Evolutionary conservation across 2,797 vertebrate species (phyloP).

Genomic region (Urophycis tenuis): DNA sequence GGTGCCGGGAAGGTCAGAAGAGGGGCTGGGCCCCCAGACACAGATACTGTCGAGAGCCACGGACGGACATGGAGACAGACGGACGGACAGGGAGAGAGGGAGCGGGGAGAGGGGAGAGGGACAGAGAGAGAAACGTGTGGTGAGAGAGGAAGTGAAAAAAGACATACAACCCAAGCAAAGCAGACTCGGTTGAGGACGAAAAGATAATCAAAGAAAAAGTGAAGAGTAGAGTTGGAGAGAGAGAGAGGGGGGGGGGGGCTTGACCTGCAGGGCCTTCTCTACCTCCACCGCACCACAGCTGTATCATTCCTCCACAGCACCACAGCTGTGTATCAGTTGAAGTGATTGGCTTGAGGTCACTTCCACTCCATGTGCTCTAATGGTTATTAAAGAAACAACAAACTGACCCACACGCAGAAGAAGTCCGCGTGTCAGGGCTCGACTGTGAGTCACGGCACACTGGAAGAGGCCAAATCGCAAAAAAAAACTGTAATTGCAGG

Average conservation of each 20-base stretch:
- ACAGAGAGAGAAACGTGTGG: no score
- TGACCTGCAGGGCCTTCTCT: conserved; percentile 58
- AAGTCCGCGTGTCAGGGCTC: neutral
- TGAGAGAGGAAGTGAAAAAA: no score
- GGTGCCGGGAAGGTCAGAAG: conserved; percentile 35
- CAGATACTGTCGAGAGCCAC: neutral
- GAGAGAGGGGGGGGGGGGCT: conserved; percentile 1
- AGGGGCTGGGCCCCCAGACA: conserved; percentile 2
- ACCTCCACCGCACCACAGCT: conserved; percentile 50
- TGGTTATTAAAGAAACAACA: neutral
- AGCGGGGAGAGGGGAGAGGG: neutral
- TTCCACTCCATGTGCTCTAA: neutral
- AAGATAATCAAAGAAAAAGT: no score
- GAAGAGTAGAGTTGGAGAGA: neutral
- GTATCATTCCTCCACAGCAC: no score
- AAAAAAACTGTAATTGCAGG: neutral
- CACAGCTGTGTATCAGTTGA: conserved; percentile 36
- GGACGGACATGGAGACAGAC: neutral
- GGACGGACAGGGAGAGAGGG: neutral
- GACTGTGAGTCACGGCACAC: neutral
- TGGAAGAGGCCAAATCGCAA: neutral
- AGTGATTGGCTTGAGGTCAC: neutral
- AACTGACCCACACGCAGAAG: neutral
- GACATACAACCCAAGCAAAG: no score
- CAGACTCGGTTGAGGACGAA: no score